Conservation (phyloP, 2,888 invertebrate species). For the Liodrosophila aerea region DNA sequence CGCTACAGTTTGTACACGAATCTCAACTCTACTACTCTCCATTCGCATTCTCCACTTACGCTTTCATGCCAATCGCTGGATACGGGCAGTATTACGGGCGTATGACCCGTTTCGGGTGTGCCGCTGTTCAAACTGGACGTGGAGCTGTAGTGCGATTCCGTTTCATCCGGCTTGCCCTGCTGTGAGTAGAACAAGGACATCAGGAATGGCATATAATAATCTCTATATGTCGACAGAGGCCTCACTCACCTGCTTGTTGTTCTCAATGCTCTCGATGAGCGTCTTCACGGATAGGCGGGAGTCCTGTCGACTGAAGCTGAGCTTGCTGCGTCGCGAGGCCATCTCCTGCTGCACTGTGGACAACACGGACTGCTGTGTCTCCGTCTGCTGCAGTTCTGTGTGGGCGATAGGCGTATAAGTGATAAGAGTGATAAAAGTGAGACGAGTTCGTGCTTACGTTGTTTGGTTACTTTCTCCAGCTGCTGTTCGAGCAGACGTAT, state of each 20-base stretch:
- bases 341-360: conserved; percentile 85
- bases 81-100: conserved; percentile 61
- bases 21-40: background rate
- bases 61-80: conserved; percentile 81
- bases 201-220: background rate
- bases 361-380: conserved; percentile 84
- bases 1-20: too few species aligned
- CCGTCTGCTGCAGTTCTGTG: conserved; percentile 75
- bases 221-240: too few species aligned
- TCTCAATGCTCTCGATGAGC: conserved; percentile 95
- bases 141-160: conserved; percentile 86
- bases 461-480: conserved; percentile 88
- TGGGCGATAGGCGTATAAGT: background rate
- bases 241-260: conserved; percentile 87
- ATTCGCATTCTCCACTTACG: conserved; percentile 69
- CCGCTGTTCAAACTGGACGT: conserved; percentile 85
- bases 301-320: conserved; percentile 84
- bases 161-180: conserved; percentile 79
- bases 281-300: conserved; percentile 94
- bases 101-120: conserved; percentile 82
- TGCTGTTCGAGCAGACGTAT: conserved; percentile 90
- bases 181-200: conserved; percentile 3
- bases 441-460: too few species aligned
- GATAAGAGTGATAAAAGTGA: too few species aligned
- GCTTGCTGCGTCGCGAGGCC: conserved; percentile 84